Conservation (phyloP, 2,797 vertebrate genomes). For the Halcyon chelicuti region DNA sequence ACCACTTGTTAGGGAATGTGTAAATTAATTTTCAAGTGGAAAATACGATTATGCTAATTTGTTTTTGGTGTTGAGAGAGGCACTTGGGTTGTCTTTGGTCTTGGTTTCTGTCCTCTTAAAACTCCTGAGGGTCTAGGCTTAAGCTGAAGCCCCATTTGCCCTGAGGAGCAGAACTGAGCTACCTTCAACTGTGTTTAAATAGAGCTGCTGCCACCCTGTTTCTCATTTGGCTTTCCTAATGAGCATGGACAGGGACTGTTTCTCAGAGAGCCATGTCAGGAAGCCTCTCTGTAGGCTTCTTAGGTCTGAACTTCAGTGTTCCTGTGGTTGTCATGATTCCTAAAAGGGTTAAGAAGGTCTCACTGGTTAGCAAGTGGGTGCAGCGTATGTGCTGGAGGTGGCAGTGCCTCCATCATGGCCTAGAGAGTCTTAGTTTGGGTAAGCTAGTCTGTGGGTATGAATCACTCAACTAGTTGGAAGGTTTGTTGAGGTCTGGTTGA, state of each 20-base stretch:
- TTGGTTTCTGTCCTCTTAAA: neutral
- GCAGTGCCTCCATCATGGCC: neutral
- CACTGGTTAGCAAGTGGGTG: neutral
- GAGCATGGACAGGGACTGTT: neutral
- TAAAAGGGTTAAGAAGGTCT: neutral
- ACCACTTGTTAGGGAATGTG: constrained; percentile 13
- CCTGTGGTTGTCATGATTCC: neutral
- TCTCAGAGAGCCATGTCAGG: neutral
- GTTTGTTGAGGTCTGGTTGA: neutral
- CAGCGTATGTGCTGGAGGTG: neutral
- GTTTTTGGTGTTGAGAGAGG: neutral
- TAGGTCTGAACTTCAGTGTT: neutral
- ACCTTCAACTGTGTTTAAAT: neutral
- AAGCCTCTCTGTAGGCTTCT: neutral
- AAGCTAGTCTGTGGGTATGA: neutral
- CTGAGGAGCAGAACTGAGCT: neutral
- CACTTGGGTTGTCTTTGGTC: neutral
- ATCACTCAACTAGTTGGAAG: neutral
- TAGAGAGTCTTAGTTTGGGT: neutral
- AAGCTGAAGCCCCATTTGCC: neutral
- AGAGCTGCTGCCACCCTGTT: neutral
- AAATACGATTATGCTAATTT: constrained; percentile 1
- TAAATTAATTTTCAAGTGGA: constrained; percentile 41
- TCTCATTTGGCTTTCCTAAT: neutral
- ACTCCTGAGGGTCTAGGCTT: neutral